Evolutionary conservation across 2,888 invertebrate species (phyloP), one percentile per base, ranked within the genome.

Genomic region (Neria commutata): DNA sequence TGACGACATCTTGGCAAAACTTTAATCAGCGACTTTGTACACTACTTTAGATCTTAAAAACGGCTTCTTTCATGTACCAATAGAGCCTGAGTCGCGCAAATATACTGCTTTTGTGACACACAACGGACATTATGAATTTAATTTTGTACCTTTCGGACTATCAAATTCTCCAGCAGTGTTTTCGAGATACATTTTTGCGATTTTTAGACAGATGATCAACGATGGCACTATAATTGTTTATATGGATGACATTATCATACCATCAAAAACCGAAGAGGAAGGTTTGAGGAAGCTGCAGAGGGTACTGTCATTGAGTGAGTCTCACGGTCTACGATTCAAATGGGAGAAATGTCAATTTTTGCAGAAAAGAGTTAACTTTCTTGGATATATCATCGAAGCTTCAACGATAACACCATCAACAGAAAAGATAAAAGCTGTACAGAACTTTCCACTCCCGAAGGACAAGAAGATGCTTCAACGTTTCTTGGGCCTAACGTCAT

Each of bases 111-210:
- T 66, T 42, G 56, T 62, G 4, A 61, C 62, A 14, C 58, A 53
- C 11, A 58, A 58, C 24, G 61, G 64, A 2, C 65, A 66, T 24
- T 68, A 54, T 47, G 62, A 66, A 25, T 66, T 63, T 33, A 10
- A 51, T 5, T 63, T 52, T 19, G 62, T 69, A 34, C 69, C 69
- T n/a, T 64, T 65, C 23, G 62, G 65, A 2, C 58, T 63, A 16
- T 60, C 61, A 0, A 66, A 66, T 52, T 60, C 61, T 1, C 66
- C 64, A 14, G 58, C 61, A 26, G 58, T 54, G 1, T 59, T 59
- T 21, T 8, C 6, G 17, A 3, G 58, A 26, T 60, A 57, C 21
- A 54, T 65, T 25, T 34, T 8, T 14, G 47, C 55, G 14, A 21
- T 48, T 24, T 53, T 33, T 49, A 11, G 26, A 25, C 45, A 61